These are phyloP conservation scores for Mastacembelus armatus DNA, from an alignment of 2,797 vertebrate genomes.

Conservation along the genomic window DNA sequence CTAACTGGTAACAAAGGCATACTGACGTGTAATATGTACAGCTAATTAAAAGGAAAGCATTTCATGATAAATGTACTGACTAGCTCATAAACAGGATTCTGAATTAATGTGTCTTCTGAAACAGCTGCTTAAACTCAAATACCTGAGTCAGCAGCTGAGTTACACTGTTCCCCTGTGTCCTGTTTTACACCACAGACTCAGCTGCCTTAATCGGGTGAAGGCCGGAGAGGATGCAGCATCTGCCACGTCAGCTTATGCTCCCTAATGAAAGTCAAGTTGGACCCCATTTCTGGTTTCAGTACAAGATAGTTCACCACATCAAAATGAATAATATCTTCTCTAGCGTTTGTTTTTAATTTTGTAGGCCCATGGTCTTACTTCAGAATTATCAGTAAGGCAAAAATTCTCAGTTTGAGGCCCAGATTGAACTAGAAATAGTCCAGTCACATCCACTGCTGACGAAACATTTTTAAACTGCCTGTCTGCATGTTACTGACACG, in stretches of 20 bases:
- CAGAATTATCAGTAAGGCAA: conserved; percentile 35
- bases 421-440: conserved; percentile 37
- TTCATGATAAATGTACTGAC: conserved; percentile 67
- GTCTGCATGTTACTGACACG: not conserved
- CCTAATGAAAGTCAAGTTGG: conserved; percentile 61
- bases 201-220: conserved; percentile 60
- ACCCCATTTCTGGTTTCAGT: conserved; percentile 36
- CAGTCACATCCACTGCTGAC: conserved; percentile 29
- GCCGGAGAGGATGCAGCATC: conserved; percentile 59
- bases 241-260: conserved; percentile 47
- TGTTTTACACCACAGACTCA: conserved; percentile 50
- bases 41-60: conserved; percentile 68
- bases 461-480: not conserved
- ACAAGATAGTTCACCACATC: conserved; percentile 55
- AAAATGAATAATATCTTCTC: conserved; percentile 49
- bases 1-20: conserved; percentile 49
- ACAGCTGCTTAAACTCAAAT: conserved; percentile 50
- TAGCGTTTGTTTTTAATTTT: conserved; percentile 41
- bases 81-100: conserved; percentile 57
- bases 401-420: conserved; percentile 20
- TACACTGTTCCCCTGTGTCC: conserved; percentile 50
- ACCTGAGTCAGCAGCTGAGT: conserved; percentile 70
- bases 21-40: conserved; percentile 52
- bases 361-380: conserved; percentile 64
- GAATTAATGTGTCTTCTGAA: conserved; percentile 63